Percentiles rank a stretch among this genome's conserved stretches.
phyloP scores from a whole-genome alignment of 1,140 invertebrate genomes.

The Drosophila sp. region DNA sequence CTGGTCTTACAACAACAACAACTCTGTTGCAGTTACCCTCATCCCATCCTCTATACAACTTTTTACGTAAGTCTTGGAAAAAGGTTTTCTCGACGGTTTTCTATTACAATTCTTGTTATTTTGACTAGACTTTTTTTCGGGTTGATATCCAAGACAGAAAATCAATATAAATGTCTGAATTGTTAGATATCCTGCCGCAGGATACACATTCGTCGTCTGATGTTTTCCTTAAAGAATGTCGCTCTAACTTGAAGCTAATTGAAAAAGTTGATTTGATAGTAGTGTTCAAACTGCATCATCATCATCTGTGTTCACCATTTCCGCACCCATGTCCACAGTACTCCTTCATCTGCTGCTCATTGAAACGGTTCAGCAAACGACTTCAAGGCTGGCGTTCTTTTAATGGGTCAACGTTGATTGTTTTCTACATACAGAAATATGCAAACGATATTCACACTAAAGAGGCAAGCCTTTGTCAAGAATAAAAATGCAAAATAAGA shows the following conservation, averaged over 20 bases:
- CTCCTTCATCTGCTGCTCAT: conserved; percentile 32
- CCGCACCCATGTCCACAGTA: conserved; percentile 19
- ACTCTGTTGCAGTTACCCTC: neutral
- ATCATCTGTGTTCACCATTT: conserved; percentile 3
- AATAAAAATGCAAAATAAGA: conserved; percentile 5
- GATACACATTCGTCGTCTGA: conserved; percentile 27
- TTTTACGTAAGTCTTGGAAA: conserved; percentile 48
- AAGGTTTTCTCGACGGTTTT: neutral
- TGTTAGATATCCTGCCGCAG: conserved; percentile 36
- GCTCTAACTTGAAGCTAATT: conserved; percentile 45
- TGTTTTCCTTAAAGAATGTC: neutral
- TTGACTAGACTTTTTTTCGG: neutral
- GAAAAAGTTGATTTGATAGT: conserved; percentile 49
- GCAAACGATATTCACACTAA: neutral
- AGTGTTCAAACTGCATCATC: conserved; percentile 21
- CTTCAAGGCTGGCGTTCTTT: conserved; percentile 54
- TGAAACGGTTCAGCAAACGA: conserved; percentile 59
- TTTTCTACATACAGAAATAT: conserved; percentile 18
- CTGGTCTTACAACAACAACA: neutral
- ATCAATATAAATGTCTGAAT: conserved; percentile 56
- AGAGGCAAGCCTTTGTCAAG: neutral
- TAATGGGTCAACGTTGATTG: conserved; percentile 57
- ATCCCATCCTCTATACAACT: conserved; percentile 16
- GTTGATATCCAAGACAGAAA: conserved; percentile 50
- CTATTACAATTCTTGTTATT: conserved; percentile 14